These are phyloP conservation scores for Rhamphomyia laevipes DNA, from an alignment of 2,888 invertebrate species.

Conservation along the genomic window DNA sequence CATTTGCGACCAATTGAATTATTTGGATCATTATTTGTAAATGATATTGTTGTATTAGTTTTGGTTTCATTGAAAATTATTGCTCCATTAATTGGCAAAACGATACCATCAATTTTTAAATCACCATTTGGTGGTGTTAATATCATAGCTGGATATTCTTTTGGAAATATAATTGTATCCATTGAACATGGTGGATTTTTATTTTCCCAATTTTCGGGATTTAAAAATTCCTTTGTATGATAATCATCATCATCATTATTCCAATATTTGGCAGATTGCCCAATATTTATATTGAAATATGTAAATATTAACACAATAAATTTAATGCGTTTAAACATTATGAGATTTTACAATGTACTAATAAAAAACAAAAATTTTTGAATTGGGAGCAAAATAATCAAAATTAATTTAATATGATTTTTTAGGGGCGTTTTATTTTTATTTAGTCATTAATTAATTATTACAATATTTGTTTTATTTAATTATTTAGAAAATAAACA, in stretches of 20 bases:
- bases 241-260: background rate
- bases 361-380: no score
- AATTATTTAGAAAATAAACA: no score
- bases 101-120: constrained; percentile 14
- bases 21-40: constrained; percentile 16
- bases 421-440: no score
- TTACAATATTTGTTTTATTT: no score
- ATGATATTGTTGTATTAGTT: constrained; percentile 16
- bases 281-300: background rate
- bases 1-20: constrained; percentile 16
- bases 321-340: no score
- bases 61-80: no score
- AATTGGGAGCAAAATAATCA: no score
- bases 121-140: constrained; percentile 22
- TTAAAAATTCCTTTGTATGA: background rate
- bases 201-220: constrained; percentile 25
- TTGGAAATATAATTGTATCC: constrained; percentile 31
- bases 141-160: constrained; percentile 24
- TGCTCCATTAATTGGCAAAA: constrained; percentile 7
- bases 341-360: no score
- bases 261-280: background rate
- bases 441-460: no score
- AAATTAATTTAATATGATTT: no score
- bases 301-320: no score
- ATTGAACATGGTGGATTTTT: constrained; percentile 25